phyloP scores from a whole-genome alignment of 2,113 vertebrate genomes.

The Anolis carolinensis region DNA sequence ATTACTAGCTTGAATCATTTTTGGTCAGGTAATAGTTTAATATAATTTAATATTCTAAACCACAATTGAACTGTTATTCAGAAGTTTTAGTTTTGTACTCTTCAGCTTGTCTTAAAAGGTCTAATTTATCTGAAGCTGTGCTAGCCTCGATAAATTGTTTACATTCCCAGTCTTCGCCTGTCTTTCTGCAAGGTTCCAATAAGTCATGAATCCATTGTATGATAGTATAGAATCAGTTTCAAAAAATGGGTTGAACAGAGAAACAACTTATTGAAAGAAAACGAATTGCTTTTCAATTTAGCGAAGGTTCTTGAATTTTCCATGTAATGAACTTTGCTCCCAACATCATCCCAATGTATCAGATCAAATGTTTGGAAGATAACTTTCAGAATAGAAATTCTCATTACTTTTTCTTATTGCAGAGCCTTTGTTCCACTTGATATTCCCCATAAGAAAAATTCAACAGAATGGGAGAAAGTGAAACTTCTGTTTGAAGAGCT shows the following conservation, averaged over 20 bases:
- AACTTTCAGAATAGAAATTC: not conserved
- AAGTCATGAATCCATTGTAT: not conserved
- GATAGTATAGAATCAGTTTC: not conserved
- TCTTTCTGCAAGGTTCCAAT: not conserved
- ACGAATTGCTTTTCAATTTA: not conserved
- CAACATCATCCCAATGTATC: not conserved
- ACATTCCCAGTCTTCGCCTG: not conserved
- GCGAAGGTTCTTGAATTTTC: not conserved
- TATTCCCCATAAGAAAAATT: conserved; percentile 85
- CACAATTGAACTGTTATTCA: not conserved
- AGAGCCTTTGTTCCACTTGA: conserved; percentile 93
- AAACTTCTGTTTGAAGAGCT: conserved; percentile 93
- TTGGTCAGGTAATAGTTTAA: not conserved
- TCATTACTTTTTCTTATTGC: conserved; percentile 51
- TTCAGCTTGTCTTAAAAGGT: not conserved
- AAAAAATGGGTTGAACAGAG: not conserved
- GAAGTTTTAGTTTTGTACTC: not conserved
- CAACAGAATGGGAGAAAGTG: conserved; percentile 95
- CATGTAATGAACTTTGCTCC: not conserved
- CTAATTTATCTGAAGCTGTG: not conserved
- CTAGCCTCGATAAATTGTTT: not conserved
- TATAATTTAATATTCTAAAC: not conserved
- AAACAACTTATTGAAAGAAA: not conserved
- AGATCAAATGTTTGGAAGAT: not conserved
- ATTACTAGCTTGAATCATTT: not conserved